Conservation (phyloP, 2,888 invertebrate species). For the Agonopterix heracliana region DNA sequence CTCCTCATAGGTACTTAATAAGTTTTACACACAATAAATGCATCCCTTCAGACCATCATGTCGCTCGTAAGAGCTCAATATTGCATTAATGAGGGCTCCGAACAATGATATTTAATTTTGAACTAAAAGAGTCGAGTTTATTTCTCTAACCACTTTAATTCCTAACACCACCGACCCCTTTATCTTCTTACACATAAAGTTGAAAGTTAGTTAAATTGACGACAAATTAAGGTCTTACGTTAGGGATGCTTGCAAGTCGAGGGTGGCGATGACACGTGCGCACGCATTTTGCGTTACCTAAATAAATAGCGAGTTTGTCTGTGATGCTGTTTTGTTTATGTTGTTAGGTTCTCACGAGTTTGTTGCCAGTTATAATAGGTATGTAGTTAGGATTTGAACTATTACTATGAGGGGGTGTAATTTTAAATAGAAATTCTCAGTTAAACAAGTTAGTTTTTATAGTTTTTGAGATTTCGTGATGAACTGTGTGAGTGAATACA, state of each 20-base stretch:
- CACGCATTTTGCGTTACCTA: constrained; percentile 68
- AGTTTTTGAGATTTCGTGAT: too few species aligned
- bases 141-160: constrained; percentile 21
- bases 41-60: constrained; percentile 39
- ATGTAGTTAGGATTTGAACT: too few species aligned
- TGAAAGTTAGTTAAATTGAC: constrained; percentile 14
- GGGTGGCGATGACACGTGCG: constrained; percentile 64
- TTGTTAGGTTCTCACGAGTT: constrained; percentile 57
- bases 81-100: constrained; percentile 65
- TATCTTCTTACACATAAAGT: constrained; percentile 19
- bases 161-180: constrained; percentile 12
- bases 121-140: constrained; percentile 53
- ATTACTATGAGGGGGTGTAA: too few species aligned
- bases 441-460: too few species aligned
- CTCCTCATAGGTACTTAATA: constrained; percentile 35
- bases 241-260: constrained; percentile 36
- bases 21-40: constrained; percentile 64
- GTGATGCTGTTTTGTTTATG: constrained; percentile 35
- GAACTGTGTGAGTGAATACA: too few species aligned
- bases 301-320: constrained; percentile 53
- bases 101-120: constrained; percentile 73
- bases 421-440: too few species aligned
- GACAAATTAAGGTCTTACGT: constrained; percentile 22
- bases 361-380: constrained; percentile 23
- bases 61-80: constrained; percentile 52